phyloP scores from a whole-genome alignment of 2,797 vertebrate species.

The Ceryle rudis region DNA sequence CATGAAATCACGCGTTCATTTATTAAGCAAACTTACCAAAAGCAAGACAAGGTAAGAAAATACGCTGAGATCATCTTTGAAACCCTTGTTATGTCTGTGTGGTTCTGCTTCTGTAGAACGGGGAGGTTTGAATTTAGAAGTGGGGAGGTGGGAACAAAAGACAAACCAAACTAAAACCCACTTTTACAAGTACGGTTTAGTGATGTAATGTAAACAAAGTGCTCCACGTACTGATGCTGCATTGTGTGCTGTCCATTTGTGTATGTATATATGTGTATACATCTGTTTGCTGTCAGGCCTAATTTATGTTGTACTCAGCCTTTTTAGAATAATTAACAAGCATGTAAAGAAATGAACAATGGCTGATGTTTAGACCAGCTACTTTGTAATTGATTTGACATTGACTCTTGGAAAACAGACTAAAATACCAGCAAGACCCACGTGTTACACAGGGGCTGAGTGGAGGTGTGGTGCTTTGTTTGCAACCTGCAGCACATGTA shows the following conservation, averaged over 20 bases:
- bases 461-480: neutral
- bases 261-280: neutral
- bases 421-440: neutral
- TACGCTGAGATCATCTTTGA: neutral
- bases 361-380: conserved; percentile 28
- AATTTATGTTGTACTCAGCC: neutral
- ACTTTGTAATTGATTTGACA: neutral
- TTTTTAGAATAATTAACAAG: neutral
- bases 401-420: neutral
- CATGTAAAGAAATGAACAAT: neutral
- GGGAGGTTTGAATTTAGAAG: neutral
- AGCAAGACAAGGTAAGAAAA: conserved; percentile 95
- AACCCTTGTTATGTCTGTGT: neutral
- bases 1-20: conserved; percentile 98
- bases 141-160: rapidly evolving
- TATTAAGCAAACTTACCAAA: conserved; percentile 99
- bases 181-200: neutral
- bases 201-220: neutral
- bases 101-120: neutral
- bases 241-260: neutral
- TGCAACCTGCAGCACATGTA: neutral
- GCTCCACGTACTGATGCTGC: neutral
- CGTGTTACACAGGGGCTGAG: neutral
- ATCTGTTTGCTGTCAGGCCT: neutral
- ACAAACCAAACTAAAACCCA: neutral